These are phyloP conservation scores for Microctenopoma steveboyesi DNA, from an alignment of 2,797 vertebrate species.

Conservation along the genomic window DNA sequence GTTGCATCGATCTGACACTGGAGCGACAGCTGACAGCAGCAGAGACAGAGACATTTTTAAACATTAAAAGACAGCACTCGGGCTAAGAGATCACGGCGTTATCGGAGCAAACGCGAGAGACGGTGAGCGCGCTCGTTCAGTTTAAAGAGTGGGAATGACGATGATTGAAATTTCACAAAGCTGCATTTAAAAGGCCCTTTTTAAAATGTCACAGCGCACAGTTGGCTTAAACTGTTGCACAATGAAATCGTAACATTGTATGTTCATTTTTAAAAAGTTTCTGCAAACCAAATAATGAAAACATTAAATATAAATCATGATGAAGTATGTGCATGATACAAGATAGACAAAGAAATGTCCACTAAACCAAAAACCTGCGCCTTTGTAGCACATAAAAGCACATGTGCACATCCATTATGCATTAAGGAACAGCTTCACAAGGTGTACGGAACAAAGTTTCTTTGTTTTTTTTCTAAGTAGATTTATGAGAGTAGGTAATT, in stretches of 20 bases:
- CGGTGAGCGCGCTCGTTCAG: neutral
- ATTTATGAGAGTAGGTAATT: constrained; percentile 40
- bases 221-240: too few species aligned
- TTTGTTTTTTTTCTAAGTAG: neutral
- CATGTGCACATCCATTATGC: constrained; percentile 4
- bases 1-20: neutral
- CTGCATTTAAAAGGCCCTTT: neutral
- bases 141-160: too few species aligned
- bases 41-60: neutral
- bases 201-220: neutral
- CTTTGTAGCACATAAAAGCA: neutral
- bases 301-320: too few species aligned
- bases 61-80: neutral
- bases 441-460: constrained; percentile 7
- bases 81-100: neutral
- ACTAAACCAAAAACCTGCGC: neutral
- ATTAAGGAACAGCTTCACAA: neutral
- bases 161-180: neutral
- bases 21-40: neutral
- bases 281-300: neutral
- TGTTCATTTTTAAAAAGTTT: neutral
- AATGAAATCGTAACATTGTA: too few species aligned
- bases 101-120: neutral
- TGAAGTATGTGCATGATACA: neutral
- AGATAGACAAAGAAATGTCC: neutral